Conservation (phyloP, 2,888 invertebrate species). For the Macaria liturata region DNA sequence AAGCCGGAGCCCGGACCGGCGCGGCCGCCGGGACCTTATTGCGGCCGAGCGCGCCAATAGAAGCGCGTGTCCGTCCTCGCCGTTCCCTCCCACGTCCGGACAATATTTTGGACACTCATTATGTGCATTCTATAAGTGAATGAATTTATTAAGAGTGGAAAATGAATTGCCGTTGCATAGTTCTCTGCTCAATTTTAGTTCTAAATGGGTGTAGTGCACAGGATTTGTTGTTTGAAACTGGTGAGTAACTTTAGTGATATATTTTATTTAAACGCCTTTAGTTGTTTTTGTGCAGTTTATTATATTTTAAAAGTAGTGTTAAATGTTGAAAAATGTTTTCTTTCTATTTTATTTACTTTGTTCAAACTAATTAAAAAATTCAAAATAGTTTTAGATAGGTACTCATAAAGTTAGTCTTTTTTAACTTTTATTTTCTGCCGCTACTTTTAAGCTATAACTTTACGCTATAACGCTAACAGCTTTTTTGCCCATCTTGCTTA, state of each 20-base stretch:
- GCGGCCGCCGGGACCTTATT: conserved; percentile 59
- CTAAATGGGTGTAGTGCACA: conserved; percentile 50
- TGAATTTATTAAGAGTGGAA: conserved; percentile 33
- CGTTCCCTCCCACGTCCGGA: conserved; percentile 59
- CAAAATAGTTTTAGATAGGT: too few species aligned
- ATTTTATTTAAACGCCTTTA: neutral
- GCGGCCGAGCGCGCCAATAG: conserved; percentile 75
- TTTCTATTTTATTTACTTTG: too few species aligned
- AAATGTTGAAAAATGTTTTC: too few species aligned
- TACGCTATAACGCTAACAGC: too few species aligned
- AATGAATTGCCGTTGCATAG: conserved; percentile 51
- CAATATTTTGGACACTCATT: conserved; percentile 55
- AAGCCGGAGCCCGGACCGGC: conserved; percentile 61
- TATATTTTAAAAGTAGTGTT: too few species aligned
- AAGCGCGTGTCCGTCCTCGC: conserved; percentile 71
- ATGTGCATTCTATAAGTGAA: conserved; percentile 37
- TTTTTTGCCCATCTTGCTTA: too few species aligned
- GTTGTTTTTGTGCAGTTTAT: too few species aligned
- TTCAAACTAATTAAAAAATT: too few species aligned
- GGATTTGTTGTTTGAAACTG: conserved; percentile 54
- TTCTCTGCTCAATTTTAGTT: conserved; percentile 47
- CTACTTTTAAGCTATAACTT: too few species aligned
- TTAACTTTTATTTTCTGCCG: too few species aligned
- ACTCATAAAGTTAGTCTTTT: too few species aligned
- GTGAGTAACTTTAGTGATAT: conserved; percentile 43